Conservation (phyloP, 2,113 vertebrate genomes). For the Chloropsis hardwickii region DNA sequence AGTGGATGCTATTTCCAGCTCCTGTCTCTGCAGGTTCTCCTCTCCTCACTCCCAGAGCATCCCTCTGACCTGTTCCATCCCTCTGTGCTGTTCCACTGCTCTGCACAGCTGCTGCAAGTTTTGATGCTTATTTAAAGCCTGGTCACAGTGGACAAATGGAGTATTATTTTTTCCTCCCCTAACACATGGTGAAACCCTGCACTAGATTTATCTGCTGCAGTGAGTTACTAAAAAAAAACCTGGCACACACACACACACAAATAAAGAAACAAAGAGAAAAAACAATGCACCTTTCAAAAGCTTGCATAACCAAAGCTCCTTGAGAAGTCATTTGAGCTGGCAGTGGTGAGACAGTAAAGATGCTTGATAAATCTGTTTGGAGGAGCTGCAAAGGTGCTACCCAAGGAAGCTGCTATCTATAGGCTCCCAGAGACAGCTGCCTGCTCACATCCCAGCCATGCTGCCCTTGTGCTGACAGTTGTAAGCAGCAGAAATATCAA, state of each 20-base stretch:
- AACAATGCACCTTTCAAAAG: conserved; percentile 29
- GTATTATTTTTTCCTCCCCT: not conserved
- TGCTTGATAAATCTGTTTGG: conserved; percentile 56
- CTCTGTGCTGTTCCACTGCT: not conserved
- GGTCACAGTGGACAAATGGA: not conserved
- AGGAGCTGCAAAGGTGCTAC: conserved; percentile 54
- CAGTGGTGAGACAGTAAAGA: conserved; percentile 53
- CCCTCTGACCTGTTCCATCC: not conserved
- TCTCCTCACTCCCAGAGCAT: not conserved
- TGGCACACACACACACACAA: not conserved
- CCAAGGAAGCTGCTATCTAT: conserved; percentile 60
- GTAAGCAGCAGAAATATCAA: conserved; percentile 16
- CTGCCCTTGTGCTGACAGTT: conserved; percentile 43
- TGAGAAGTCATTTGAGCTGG: conserved; percentile 58
- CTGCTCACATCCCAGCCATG: conserved; percentile 7
- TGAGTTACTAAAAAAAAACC: conserved; percentile 16
- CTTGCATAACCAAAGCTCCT: conserved; percentile 54
- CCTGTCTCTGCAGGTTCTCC: not conserved
- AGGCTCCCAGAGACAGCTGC: conserved; percentile 44
- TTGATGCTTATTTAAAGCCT: conserved; percentile 30
- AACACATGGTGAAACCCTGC: conserved; percentile 6
- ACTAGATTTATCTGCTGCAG: conserved; percentile 38
- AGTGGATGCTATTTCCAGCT: not conserved
- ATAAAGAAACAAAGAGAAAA: not conserved
- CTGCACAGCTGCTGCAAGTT: conserved; percentile 27